These are phyloP conservation scores for Leptinotarsa texana DNA, from an alignment of 1,140 invertebrate genomes.

Conservation along the genomic window DNA sequence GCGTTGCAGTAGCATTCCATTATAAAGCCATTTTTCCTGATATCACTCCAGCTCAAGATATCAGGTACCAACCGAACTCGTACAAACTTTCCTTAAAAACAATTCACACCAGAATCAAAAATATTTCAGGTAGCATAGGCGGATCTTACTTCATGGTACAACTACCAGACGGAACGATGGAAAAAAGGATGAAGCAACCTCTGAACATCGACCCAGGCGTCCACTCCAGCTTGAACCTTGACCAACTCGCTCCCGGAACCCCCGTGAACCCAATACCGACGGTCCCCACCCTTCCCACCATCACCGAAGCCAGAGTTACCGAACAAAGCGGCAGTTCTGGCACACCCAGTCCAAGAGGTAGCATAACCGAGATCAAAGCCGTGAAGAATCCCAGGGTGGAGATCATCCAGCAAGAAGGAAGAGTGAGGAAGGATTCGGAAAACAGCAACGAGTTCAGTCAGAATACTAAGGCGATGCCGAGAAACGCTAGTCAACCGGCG, in stretches of 20 bases:
- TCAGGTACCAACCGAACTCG: too few species aligned
- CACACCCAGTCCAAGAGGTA: slow-evolving; percentile 43
- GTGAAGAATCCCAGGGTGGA: slow-evolving; percentile 46
- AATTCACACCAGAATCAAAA: too few species aligned
- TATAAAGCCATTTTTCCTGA: too few species aligned
- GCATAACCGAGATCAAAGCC: slow-evolving; percentile 45
- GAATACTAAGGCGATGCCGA: slow-evolving; percentile 65
- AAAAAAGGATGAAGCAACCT: slow-evolving; percentile 81
- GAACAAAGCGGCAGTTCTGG: slow-evolving; percentile 61
- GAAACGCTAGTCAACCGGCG: slow-evolving; percentile 83
- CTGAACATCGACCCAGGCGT: slow-evolving; percentile 92
- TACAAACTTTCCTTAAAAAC: too few species aligned
- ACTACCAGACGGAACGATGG: slow-evolving; percentile 85
- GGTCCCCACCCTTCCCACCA: slow-evolving; percentile 83
- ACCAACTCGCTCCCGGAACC: slow-evolving; percentile 71
- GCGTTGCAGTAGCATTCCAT: too few species aligned
- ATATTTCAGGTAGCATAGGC: slow-evolving; percentile 55
- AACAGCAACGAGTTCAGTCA: slow-evolving; percentile 45
- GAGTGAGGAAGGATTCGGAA: slow-evolving; percentile 25
- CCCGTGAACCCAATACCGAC: slow-evolving; percentile 74
- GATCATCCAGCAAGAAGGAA: slow-evolving; percentile 27
- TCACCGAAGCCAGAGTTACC: slow-evolving; percentile 78
- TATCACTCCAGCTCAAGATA: too few species aligned
- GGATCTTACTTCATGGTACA: slow-evolving; percentile 90
- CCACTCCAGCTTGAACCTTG: slow-evolving; percentile 87